Percentiles rank a stretch among this genome's conserved stretches.
These are phyloP conservation scores for Gryon sp. DNA, from an alignment of 1,140 invertebrate species.

Conservation along the genomic window DNA sequence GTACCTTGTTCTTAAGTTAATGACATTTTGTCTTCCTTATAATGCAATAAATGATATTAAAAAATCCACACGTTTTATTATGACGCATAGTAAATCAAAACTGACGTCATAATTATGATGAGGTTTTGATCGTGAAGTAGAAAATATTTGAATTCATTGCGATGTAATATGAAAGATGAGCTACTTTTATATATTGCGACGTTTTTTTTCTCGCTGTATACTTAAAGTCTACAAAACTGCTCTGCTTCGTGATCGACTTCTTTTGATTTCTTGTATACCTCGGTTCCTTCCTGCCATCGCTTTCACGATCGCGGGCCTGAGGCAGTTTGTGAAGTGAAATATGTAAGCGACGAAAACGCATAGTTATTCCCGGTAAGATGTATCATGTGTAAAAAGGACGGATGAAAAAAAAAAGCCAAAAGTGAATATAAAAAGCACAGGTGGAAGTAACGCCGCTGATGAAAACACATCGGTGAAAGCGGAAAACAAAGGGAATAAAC, in stretches of 20 bases:
- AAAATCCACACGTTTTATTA: too few relatives aligned
- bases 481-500: conserved; percentile 31
- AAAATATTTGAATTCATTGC: conserved; percentile 44
- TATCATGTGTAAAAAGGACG: conserved; percentile 43
- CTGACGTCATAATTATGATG: too few relatives aligned
- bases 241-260: conserved; percentile 58
- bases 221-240: conserved; percentile 62
- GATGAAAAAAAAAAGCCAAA: conserved; percentile 34
- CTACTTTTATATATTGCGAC: too few relatives aligned
- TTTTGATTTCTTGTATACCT: conserved; percentile 60
- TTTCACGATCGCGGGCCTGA: conserved; percentile 60
- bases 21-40: too few relatives aligned
- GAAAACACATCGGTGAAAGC: conserved; percentile 24
- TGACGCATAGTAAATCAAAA: too few relatives aligned
- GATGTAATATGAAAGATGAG: conserved; percentile 52
- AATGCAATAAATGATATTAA: too few relatives aligned
- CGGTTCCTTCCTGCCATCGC: conserved; percentile 56
- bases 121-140: conserved; percentile 5
- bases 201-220: too few relatives aligned
- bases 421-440: conserved; percentile 49
- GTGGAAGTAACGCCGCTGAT: conserved; percentile 31
- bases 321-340: conserved; percentile 69
- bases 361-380: conserved; percentile 61
- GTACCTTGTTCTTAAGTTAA: too few relatives aligned
- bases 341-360: conserved; percentile 65